These are phyloP conservation scores for Drosophila micromelanica DNA, from an alignment of 1,140 invertebrate genomes.

Conservation along the genomic window DNA sequence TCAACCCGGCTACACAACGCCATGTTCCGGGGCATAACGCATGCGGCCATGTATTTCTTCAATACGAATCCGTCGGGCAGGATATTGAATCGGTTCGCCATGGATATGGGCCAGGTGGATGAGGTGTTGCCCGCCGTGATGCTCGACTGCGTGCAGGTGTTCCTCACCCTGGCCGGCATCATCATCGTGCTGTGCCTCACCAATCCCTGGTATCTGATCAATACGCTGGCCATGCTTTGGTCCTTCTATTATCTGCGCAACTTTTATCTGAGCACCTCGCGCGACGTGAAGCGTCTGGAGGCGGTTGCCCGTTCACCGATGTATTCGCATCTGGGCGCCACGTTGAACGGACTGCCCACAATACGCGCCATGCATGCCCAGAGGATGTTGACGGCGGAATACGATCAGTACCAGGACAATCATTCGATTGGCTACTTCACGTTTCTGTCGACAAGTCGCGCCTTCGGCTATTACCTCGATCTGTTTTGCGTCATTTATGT, in stretches of 20 bases:
- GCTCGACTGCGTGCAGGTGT: conserved; percentile 91
- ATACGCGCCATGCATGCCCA: conserved; percentile 89
- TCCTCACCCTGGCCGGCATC: conserved; percentile 90
- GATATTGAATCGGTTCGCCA: conserved; percentile 91
- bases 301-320: conserved; percentile 91
- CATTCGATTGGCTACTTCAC: conserved; percentile 91
- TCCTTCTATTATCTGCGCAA: conserved; percentile 90
- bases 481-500: conserved; percentile 90
- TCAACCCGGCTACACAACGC: conserved; percentile 86
- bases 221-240: conserved; percentile 88
- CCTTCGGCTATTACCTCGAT: conserved; percentile 92
- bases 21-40: conserved; percentile 64
- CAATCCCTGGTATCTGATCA: conserved; percentile 91
- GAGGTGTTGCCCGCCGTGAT: conserved; percentile 85
- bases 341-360: conserved; percentile 90
- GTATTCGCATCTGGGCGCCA: conserved; percentile 91
- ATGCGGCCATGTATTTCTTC: conserved; percentile 91
- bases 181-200: conserved; percentile 90
- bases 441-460: conserved; percentile 91
- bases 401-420: conserved; percentile 87
- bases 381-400: conserved; percentile 88
- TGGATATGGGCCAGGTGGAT: conserved; percentile 88
- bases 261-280: conserved; percentile 92
- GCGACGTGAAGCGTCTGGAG: conserved; percentile 95
- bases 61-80: conserved; percentile 90